phyloP scores from a whole-genome alignment of 2,888 invertebrate species.

The Ceriagrion tenellum region DNA sequence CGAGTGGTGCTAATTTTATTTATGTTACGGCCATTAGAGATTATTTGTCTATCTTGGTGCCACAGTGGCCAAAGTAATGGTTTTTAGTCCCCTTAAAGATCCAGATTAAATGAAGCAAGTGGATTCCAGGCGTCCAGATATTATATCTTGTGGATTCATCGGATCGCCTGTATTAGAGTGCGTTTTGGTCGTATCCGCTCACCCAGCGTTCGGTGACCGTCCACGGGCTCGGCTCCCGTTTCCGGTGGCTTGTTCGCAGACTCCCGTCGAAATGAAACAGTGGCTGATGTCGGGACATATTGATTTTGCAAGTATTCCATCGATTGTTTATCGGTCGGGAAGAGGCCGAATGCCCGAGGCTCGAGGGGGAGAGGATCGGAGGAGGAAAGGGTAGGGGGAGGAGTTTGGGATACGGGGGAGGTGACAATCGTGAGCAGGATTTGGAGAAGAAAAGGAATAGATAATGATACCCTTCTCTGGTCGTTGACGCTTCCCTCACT shows the following conservation, averaged over 20 bases:
- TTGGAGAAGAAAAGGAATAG: neutral
- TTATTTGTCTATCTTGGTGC: no score
- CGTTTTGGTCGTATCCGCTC: neutral
- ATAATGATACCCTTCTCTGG: neutral
- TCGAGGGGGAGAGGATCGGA: no score
- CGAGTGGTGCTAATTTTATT: no score
- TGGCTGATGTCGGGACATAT: neutral
- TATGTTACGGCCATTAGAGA: no score
- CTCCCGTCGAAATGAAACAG: neutral
- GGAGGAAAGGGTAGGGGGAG: neutral
- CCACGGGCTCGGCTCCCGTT: neutral
- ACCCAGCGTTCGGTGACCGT: neutral
- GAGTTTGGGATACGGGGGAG: neutral
- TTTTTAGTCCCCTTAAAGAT: no score
- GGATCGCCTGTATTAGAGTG: neutral
- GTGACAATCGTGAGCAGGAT: neutral
- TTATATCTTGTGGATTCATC: no score
- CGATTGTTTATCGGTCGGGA: constrained; percentile 18
- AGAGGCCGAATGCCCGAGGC: neutral
- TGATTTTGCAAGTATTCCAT: constrained; percentile 11
- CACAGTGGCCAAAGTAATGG: no score
- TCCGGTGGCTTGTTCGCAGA: neutral
- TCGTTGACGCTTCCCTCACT: neutral
- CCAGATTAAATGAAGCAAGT: neutral
- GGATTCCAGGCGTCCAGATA: neutral